Evolutionary conservation across 1,140 invertebrate genomes (phyloP), one percentile per base, ranked within the genome.

Genomic region (Drosophila pachea): DNA sequence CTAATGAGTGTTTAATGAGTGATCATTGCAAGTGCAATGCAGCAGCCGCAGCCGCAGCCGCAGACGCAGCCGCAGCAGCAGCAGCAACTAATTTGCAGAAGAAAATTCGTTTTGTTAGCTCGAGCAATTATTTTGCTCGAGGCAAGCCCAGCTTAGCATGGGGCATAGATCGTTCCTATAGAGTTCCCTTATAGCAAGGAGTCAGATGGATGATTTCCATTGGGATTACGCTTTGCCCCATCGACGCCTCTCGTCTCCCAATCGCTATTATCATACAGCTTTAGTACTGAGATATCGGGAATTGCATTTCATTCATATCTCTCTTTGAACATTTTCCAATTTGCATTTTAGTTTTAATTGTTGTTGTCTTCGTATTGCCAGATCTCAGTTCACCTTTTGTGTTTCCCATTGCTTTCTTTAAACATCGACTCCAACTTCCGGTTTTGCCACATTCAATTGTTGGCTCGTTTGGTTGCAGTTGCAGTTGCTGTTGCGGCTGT

Each of bases 1-100:
- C 62, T 59, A 65, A 66, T 66, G 54, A 59, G 22, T 48, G 53
- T 54, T 54, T 68, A 62, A 68, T 62, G 65, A 65, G 48, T 70
- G 63, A 66, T 70, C 68, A 70, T 59, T 70, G 47, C 64, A 60
- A 67, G 8, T 45, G 52, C 52, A 54, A 48, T 42, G 62, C 53
- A 56, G n/a, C 43, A 43, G 16, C 43, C 16, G 8, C 43, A 47
- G 16, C 43, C 5, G 4, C 40, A 47, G 22, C 45, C 22, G 8
- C 45, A 29, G 8, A 14, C 9, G 22, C 45, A 48, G 22, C 45
- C 22, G 22, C 45, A 31, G 5, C 29, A 5, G 9, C 45, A n/a
- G 11, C 31, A 22, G 45, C 16, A 40, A 50, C 22, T 49, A 47
- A 59, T 59, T 59, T 45, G 54, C 40, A 9, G 54, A 43, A 58